phyloP scores from a whole-genome alignment of 2,113 vertebrate genomes.

The Petaurus breviceps region DNA sequence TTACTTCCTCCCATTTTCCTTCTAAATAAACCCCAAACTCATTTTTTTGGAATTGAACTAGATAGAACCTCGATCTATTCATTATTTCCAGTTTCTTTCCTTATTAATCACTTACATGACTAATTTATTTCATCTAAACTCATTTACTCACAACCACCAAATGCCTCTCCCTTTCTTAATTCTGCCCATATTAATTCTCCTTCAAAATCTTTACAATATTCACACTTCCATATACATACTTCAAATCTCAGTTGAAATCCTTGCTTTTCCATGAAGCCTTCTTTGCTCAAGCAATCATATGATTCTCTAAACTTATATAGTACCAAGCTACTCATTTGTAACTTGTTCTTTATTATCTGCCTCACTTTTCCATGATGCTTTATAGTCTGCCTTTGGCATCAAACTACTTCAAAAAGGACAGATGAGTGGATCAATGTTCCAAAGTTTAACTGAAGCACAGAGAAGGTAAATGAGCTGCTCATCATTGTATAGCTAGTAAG shows the following conservation, averaged over 20 bases:
- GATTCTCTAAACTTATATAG: neutral
- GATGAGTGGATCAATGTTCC: neutral
- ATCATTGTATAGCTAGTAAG: neutral
- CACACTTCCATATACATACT: neutral
- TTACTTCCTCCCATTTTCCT: neutral
- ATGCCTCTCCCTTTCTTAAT: neutral
- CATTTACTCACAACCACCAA: neutral
- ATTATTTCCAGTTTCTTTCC: neutral
- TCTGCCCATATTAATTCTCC: neutral
- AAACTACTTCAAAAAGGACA: neutral
- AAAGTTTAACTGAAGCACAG: neutral
- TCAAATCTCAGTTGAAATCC: neutral
- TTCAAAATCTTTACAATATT: neutral
- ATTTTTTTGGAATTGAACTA: neutral
- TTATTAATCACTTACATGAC: neutral
- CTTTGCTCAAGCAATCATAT: neutral
- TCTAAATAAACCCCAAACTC: neutral
- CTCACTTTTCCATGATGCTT: neutral
- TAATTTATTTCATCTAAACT: neutral
- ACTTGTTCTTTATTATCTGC: neutral
- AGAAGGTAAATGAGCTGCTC: neutral
- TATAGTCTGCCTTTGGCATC: neutral
- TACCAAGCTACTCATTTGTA: neutral
- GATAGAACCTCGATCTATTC: neutral
- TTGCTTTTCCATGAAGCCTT: neutral